A percentile compares a stretch with the other conserved stretches of the same genome.
Conservation (phyloP, 2,113 vertebrate genomes). For the Protobothrops mucrosquamatus region DNA sequence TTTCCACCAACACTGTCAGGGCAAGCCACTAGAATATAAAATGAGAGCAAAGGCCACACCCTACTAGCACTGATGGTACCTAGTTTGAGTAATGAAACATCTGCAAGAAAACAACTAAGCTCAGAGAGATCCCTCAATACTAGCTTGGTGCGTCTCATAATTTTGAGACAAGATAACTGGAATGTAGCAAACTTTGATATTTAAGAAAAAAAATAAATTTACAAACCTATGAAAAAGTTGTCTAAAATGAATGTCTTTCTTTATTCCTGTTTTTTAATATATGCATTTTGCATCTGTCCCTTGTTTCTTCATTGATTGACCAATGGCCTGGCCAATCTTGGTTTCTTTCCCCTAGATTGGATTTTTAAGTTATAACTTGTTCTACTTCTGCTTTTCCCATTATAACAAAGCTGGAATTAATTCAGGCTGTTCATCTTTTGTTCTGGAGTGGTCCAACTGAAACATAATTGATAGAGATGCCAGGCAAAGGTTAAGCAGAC, state of each 20-base stretch:
- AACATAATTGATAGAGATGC: background rate
- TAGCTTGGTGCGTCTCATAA: background rate
- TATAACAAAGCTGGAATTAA: background rate
- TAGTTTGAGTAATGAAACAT: background rate
- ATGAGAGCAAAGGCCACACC: background rate
- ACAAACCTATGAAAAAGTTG: background rate
- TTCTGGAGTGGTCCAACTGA: background rate
- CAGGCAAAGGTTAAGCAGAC: background rate
- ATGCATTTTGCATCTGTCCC: background rate
- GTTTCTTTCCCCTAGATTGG: no score
- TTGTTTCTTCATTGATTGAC: background rate
- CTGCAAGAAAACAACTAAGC: background rate
- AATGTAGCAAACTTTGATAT: background rate
- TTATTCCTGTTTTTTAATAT: background rate
- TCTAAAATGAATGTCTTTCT: background rate
- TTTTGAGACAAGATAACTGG: background rate
- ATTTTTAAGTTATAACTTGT: background rate
- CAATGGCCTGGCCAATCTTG: background rate
- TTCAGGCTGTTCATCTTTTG: background rate
- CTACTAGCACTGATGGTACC: background rate
- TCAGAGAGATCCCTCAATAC: background rate
- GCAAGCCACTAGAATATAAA: background rate
- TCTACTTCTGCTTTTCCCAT: background rate
- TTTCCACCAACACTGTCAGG: background rate
- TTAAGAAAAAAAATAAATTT: background rate